Conservation (phyloP, 2,797 vertebrate species). For the Meda fulgida region DNA sequence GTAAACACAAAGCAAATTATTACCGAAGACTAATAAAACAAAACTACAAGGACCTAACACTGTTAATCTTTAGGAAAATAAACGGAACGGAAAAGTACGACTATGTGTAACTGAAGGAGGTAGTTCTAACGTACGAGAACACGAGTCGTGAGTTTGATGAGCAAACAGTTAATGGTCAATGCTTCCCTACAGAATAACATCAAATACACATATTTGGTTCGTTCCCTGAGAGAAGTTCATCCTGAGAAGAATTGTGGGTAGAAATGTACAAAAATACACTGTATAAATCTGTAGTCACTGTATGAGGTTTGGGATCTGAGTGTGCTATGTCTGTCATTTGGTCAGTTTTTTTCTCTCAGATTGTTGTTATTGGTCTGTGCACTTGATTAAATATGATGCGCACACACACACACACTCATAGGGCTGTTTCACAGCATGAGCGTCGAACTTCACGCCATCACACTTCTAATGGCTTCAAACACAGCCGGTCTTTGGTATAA, state of each 20-base stretch:
- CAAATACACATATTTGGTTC: constrained; percentile 84
- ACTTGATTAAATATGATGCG: constrained; percentile 66
- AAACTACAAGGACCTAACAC: constrained; percentile 71
- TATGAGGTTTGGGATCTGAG: constrained; percentile 80
- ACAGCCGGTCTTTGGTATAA: constrained; percentile 76
- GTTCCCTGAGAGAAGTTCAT: constrained; percentile 99
- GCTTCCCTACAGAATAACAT: constrained; percentile 85
- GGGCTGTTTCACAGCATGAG: constrained; percentile 60
- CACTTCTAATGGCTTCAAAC: constrained; percentile 69
- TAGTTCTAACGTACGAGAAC: constrained; percentile 90
- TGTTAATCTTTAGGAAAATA: constrained; percentile 78
- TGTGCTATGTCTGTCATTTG: constrained; percentile 83
- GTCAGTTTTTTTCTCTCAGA: constrained; percentile 68
- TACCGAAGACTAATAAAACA: constrained; percentile 71
- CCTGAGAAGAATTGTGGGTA: constrained; percentile 93
- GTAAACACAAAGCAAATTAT: constrained; percentile 87
- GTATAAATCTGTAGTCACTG: constrained; percentile 70
- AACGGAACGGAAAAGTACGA: constrained; percentile 70
- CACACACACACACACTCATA: constrained; percentile 72
- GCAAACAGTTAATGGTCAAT: constrained; percentile 84
- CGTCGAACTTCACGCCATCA: constrained; percentile 62
- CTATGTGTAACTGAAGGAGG: constrained; percentile 90
- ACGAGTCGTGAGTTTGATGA: constrained; percentile 79
- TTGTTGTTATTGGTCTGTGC: constrained; percentile 62
- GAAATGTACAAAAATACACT: constrained; percentile 84